Evolutionary conservation across 2,113 vertebrate genomes (phyloP).

Genomic region (Myotis yumanensis): DNA sequence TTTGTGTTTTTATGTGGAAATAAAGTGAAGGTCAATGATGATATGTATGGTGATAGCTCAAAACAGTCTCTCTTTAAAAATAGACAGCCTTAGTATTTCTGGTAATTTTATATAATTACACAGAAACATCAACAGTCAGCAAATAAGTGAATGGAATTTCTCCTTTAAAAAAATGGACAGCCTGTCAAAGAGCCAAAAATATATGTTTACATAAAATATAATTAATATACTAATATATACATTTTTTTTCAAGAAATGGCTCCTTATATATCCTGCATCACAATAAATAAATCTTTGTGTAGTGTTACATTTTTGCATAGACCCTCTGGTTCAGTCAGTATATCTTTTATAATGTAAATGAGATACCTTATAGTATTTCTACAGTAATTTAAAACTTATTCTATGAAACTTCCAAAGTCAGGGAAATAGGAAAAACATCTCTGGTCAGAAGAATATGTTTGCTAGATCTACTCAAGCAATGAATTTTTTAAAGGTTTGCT

Average conservation of each 20-base stretch:
- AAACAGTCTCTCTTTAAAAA: neutral
- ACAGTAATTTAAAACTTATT: constrained; percentile 61
- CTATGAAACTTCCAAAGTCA: constrained; percentile 61
- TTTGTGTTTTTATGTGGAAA: constrained; percentile 31
- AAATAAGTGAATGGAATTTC: neutral
- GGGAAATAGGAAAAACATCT: constrained; percentile 61
- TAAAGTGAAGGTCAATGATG: neutral
- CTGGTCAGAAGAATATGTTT: constrained; percentile 46
- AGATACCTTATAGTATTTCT: constrained; percentile 62
- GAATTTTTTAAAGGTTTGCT: constrained; percentile 78
- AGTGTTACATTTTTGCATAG: constrained; percentile 14
- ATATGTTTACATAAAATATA: constrained; percentile 3
- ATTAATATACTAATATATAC: neutral
- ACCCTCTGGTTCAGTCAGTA: constrained; percentile 23
- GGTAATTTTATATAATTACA: neutral
- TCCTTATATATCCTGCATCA: constrained; percentile 36
- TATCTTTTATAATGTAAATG: constrained; percentile 49
- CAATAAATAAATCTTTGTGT: constrained; percentile 26
- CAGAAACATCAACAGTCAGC: neutral
- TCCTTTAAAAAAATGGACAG: neutral
- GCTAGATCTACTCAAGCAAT: constrained; percentile 58
- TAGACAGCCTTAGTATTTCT: neutral
- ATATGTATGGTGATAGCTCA: neutral
- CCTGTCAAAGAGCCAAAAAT: neutral
- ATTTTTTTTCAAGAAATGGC: neutral